phyloP scores from a whole-genome alignment of 2,113 vertebrate species.

The Aspidoscelis tigris region DNA sequence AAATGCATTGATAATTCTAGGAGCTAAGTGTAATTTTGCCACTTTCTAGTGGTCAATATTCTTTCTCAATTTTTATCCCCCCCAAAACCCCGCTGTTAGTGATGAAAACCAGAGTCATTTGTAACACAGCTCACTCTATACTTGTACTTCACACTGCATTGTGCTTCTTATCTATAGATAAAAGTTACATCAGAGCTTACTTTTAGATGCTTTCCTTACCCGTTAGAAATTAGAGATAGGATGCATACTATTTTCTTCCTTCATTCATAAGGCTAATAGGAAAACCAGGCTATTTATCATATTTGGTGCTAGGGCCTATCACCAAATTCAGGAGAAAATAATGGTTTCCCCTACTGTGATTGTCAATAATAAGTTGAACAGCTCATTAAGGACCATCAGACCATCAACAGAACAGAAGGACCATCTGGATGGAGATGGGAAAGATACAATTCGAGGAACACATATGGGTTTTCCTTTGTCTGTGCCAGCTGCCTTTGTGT shows the following conservation, averaged over 20 bases:
- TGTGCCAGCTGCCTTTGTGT: too few species aligned
- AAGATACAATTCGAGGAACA: too few species aligned
- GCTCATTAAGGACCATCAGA: not conserved
- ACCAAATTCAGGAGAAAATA: not conserved
- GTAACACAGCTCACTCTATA: slow-evolving; percentile 4
- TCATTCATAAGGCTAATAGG: not conserved
- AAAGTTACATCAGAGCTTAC: slow-evolving; percentile 21
- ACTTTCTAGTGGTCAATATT: not conserved
- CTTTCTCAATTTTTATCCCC: not conserved
- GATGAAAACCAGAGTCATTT: slow-evolving; percentile 22
- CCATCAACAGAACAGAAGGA: not conserved
- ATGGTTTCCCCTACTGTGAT: not conserved
- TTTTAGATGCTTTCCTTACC: slow-evolving; percentile 16
- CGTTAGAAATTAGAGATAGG: slow-evolving; percentile 10
- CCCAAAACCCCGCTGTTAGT: not conserved
- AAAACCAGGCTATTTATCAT: not conserved
- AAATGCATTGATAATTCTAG: not conserved
- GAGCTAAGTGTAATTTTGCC: not conserved
- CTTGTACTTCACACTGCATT: slow-evolving; percentile 8
- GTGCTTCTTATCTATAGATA: slow-evolving; percentile 34
- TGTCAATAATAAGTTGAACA: not conserved
- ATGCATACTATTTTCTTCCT: not conserved
- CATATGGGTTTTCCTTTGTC: too few species aligned
- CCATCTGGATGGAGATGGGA: too few species aligned
- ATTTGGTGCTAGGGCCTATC: not conserved